phyloP scores from a whole-genome alignment of 2,888 invertebrate species.

The Chrysolina americana region DNA sequence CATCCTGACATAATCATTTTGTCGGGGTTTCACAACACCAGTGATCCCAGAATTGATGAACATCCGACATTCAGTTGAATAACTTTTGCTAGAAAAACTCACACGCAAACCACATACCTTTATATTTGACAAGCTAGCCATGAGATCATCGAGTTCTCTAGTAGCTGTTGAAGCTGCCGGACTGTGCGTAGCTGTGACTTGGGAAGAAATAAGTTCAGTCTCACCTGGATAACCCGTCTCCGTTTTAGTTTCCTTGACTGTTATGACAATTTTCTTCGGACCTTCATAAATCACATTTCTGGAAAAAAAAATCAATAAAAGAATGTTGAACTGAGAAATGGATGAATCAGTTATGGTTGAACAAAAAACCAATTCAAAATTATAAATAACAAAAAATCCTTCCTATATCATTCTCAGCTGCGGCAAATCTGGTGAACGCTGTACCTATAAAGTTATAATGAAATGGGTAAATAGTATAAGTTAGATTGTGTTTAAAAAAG shows the following conservation, averaged over 20 bases:
- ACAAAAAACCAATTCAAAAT: too few relatives aligned
- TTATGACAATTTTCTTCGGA: conserved; percentile 74
- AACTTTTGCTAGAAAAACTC: background rate
- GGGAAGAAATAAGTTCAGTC: conserved; percentile 72
- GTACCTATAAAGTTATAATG: too few relatives aligned
- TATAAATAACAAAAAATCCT: too few relatives aligned
- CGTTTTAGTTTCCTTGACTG: conserved; percentile 75
- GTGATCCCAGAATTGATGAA: too few relatives aligned
- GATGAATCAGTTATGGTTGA: too few relatives aligned
- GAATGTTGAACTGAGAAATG: background rate
- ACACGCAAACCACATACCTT: conserved; percentile 80
- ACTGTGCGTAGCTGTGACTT: conserved; percentile 71
- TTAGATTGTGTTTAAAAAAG: too few relatives aligned
- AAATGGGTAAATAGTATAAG: too few relatives aligned
- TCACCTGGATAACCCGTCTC: conserved; percentile 72
- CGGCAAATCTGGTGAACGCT: too few relatives aligned
- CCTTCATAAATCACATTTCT: conserved; percentile 69
- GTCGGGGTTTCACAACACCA: too few relatives aligned
- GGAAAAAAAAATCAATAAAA: conserved; percentile 43
- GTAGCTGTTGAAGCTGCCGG: conserved; percentile 88
- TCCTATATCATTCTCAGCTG: too few relatives aligned
- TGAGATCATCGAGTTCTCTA: conserved; percentile 94
- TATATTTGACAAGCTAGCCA: conserved; percentile 95
- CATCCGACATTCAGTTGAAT: background rate
- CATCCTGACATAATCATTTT: too few relatives aligned